These are phyloP conservation scores for Ormyrus pomaceus DNA, from an alignment of 2,888 invertebrate species.

Conservation along the genomic window DNA sequence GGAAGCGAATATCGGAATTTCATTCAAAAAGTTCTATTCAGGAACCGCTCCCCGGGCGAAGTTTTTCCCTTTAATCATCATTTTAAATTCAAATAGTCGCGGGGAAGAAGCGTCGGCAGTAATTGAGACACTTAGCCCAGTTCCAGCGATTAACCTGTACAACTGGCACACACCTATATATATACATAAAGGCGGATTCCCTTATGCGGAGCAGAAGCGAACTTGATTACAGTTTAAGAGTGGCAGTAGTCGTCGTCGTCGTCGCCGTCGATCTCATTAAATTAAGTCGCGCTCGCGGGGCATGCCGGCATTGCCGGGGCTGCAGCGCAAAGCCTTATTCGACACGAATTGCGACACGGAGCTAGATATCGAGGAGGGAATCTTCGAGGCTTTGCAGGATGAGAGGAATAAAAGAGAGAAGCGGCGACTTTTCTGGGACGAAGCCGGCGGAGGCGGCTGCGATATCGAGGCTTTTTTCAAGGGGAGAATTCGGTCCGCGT, in stretches of 20 bases:
- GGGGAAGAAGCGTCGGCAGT: slow-evolving; percentile 10
- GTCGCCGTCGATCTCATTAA: slow-evolving; percentile 46
- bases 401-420: background rate
- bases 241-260: background rate
- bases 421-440: background rate
- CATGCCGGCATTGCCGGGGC: slow-evolving; percentile 21
- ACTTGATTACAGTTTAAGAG: slow-evolving; percentile 42
- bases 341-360: background rate
- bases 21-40: no score
- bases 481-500: no score
- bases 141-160: slow-evolving; percentile 45
- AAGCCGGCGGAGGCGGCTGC: background rate
- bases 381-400: no score
- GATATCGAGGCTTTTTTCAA: no score
- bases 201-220: slow-evolving; percentile 21
- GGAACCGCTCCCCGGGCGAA: no score
- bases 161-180: slow-evolving; percentile 21
- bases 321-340: slow-evolving; percentile 30
- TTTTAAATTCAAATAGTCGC: slow-evolving; percentile 28
- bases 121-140: slow-evolving; percentile 44
- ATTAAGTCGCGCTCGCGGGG: slow-evolving; percentile 28
- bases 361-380: no score
- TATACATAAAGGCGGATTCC: background rate
- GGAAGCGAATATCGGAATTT: no score
- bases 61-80: background rate